These are phyloP conservation scores for Neopipo cinnamomea DNA, from an alignment of 2,113 vertebrate genomes.

Conservation along the genomic window DNA sequence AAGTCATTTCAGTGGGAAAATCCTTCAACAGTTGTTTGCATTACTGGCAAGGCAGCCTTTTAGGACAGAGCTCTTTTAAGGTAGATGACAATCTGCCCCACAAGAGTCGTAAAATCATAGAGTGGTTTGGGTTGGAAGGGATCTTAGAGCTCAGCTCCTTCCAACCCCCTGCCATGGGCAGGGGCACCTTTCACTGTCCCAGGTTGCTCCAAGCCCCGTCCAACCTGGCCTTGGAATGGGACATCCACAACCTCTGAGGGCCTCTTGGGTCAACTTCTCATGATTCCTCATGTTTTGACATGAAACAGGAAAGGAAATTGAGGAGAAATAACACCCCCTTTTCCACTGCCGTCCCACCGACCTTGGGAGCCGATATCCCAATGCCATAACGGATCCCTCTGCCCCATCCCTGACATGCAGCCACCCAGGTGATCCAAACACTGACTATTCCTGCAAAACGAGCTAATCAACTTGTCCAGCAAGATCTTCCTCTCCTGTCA, in stretches of 20 bases:
- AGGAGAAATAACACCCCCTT: background rate
- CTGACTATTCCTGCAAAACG: background rate
- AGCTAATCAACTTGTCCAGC: background rate
- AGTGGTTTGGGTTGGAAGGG: background rate
- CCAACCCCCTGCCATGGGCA: background rate
- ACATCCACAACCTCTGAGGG: background rate
- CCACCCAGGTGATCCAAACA: background rate
- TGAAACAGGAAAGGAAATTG: rapidly evolving
- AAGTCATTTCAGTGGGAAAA: background rate
- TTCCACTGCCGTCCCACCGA: background rate
- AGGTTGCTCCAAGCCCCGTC: rapidly evolving
- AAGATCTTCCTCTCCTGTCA: constrained; percentile 14
- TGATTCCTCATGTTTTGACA: rapidly evolving
- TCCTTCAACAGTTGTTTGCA: background rate
- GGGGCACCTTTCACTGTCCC: background rate
- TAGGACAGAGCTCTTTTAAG: background rate
- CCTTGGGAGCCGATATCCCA: background rate
- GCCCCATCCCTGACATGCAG: background rate
- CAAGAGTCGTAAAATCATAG: background rate
- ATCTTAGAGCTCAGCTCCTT: rapidly evolving
- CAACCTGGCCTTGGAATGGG: background rate
- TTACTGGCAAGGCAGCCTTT: too few relatives aligned
- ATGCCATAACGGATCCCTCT: background rate
- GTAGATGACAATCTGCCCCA: background rate
- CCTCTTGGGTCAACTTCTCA: background rate